These are phyloP conservation scores for Phoebastria nigripes DNA, from an alignment of 2,797 vertebrate genomes.

Conservation along the genomic window DNA sequence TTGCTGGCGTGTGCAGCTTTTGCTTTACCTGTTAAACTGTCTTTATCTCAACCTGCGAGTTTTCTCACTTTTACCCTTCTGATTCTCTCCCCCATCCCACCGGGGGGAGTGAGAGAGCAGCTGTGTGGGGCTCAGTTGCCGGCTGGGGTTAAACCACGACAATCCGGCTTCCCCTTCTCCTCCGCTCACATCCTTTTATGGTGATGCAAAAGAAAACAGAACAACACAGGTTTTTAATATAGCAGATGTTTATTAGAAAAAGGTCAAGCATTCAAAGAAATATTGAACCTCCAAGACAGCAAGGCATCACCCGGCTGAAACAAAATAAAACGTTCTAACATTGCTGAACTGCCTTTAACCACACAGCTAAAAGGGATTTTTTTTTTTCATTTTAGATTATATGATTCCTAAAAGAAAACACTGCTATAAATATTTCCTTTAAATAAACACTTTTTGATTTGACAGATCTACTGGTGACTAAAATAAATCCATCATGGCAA, in stretches of 20 bases:
- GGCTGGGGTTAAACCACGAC: neutral
- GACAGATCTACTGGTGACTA: neutral
- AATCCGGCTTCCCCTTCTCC: neutral
- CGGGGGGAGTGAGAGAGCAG: neutral
- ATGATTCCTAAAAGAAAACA: neutral
- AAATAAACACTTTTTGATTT: neutral
- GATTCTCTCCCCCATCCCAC: neutral
- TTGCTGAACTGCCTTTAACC: neutral
- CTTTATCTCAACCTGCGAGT: neutral
- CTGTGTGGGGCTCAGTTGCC: accelerated
- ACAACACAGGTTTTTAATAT: neutral
- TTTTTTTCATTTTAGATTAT: neutral
- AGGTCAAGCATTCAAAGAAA: neutral
- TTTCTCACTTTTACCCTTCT: neutral
- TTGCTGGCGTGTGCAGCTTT: accelerated
- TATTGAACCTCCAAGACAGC: neutral
- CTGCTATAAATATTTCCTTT: neutral
- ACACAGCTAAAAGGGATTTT: neutral
- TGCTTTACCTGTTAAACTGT: neutral
- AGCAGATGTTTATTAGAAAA: neutral
- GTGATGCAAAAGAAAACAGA: neutral
- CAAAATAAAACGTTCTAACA: neutral
- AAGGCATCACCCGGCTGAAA: neutral
- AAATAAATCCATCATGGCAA: neutral
- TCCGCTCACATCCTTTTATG: neutral